phyloP scores from a whole-genome alignment of 2,113 vertebrate genomes.

The Lepus timidus region DNA sequence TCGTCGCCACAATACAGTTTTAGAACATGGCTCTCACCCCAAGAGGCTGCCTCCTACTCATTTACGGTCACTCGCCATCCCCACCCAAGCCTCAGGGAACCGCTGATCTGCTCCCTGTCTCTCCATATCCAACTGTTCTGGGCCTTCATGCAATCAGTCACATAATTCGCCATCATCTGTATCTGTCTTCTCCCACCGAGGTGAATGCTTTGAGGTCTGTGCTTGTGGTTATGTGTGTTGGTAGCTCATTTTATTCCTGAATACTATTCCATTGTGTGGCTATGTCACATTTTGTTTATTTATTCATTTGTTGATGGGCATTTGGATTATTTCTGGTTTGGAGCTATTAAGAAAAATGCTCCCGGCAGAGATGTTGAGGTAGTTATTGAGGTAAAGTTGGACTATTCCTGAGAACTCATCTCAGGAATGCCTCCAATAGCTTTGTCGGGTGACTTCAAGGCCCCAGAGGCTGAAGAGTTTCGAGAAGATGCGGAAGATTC shows the following conservation, averaged over 20 bases:
- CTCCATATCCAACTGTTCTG: neutral
- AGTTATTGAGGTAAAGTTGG: neutral
- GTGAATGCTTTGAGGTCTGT: neutral
- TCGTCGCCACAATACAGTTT: neutral
- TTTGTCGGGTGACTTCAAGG: neutral
- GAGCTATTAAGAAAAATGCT: neutral
- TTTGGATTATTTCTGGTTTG: neutral
- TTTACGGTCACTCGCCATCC: too few relatives aligned
- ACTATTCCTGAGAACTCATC: neutral
- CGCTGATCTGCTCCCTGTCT: neutral
- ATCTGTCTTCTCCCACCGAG: neutral
- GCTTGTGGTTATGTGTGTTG: neutral
- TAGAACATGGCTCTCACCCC: neutral
- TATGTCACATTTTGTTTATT: neutral
- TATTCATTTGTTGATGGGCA: neutral
- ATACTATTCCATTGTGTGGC: neutral
- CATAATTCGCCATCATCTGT: too few relatives aligned
- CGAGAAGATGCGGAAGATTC: neutral
- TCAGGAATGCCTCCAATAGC: neutral
- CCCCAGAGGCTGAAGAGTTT: neutral
- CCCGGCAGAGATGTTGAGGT: neutral
- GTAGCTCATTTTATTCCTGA: neutral
- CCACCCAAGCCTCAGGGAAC: neutral
- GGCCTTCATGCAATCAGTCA: neutral
- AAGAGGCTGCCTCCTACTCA: rapidly evolving